Percentiles rank a stretch among this genome's conserved stretches.
Conservation (phyloP, 2,113 vertebrate species). For the Gasterosteus aculeatus region DNA sequence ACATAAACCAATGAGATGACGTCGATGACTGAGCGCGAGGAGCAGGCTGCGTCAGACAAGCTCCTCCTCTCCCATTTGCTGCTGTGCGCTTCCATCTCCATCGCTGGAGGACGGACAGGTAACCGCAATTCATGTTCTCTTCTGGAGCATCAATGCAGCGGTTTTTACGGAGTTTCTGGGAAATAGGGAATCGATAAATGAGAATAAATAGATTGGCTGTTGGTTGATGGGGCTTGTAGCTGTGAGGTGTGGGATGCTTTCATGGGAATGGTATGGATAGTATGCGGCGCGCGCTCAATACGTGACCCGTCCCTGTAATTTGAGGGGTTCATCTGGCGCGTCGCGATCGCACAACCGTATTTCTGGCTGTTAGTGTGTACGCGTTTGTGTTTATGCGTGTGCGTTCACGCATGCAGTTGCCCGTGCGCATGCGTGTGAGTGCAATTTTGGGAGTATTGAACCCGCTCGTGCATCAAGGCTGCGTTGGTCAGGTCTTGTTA, state of each 20-base stretch:
- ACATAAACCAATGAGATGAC: background rate
- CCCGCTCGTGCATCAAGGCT: background rate
- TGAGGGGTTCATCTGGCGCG: background rate
- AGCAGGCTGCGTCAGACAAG: conserved; percentile 55
- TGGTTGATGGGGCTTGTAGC: background rate
- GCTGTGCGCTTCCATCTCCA: conserved; percentile 41
- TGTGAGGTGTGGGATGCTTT: background rate
- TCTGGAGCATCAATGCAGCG: accelerated
- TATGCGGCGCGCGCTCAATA: background rate
- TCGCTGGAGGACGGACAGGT: conserved; percentile 65
- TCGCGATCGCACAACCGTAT: background rate
- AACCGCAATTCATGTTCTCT: conserved; percentile 9
- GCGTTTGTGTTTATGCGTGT: background rate
- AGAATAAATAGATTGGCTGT: background rate
- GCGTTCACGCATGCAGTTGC: background rate
- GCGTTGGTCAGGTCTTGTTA: background rate
- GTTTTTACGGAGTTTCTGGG: background rate
- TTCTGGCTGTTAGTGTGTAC: background rate
- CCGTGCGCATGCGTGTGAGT: background rate
- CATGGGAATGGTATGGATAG: no score
- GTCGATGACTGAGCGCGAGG: background rate
- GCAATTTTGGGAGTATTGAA: background rate
- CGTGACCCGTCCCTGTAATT: background rate
- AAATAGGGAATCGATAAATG: background rate
- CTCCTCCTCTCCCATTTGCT: conserved; percentile 36